Evolutionary conservation across 2,797 vertebrate species (phyloP).

Genomic region (Hafferia zeledoni): DNA sequence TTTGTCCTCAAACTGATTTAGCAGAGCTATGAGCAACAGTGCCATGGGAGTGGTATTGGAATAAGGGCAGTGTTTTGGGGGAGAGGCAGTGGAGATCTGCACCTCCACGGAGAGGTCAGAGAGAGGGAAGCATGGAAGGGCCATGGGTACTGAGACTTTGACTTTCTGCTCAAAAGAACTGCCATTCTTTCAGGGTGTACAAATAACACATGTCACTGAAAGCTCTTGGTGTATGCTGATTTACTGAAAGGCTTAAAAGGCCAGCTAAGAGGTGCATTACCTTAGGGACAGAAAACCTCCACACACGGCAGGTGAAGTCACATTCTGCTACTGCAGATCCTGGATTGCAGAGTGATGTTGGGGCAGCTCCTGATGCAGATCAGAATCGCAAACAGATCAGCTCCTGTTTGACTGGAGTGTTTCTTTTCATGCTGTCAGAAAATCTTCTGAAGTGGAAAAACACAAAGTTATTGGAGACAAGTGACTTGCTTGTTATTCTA

Average conservation of each 20-base stretch:
- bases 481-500: neutral
- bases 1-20: neutral
- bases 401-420: neutral
- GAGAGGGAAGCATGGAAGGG: neutral
- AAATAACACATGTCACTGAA: accelerated
- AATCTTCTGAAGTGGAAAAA: neutral
- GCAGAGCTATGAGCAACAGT: neutral
- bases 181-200: neutral
- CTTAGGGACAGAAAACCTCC: neutral
- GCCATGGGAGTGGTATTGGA: neutral
- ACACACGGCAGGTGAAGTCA: neutral
- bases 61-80: neutral
- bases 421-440: neutral
- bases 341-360: neutral
- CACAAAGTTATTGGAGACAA: neutral
- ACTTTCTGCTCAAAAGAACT: neutral
- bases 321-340: neutral
- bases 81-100: neutral
- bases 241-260: neutral
- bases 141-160: accelerated
- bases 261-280: neutral
- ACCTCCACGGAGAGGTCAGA: neutral
- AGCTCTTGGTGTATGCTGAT: neutral
- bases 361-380: accelerated
- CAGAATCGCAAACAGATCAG: neutral